Base-by-base conservation (phyloP, 35 echinoderm and acorn worm species). In the Apostichopus parvimensis region DNA sequence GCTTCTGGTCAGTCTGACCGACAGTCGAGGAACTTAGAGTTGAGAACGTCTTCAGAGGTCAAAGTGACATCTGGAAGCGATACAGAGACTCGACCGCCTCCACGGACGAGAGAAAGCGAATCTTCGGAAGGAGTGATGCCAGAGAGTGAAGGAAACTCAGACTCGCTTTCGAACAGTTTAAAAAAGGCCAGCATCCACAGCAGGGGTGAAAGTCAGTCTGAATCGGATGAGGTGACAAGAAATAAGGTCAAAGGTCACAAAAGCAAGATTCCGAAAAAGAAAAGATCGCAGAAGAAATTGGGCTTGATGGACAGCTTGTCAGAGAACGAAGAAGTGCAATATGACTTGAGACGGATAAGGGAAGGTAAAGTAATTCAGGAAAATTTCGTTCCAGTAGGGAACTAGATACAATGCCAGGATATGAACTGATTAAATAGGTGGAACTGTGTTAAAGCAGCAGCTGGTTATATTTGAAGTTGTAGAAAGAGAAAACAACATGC, bases 261-360 rank as follows among this genome's bases (percentile, higher is more conserved):
- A n/a, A 93, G 90, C 79, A 83, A 83, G 6, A 84, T 87, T 15
- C 87, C 80, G 25, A 91, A 83, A 53, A 95, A 77, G 65, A 91
- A 93, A 88, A 66, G 53, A 56, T 18, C 87, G 23, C 80, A 88
- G 57, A 79, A 82, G 55, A 66, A 80, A 57, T 73, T 57, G 17
- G 79, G 72, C 25, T 81, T 94, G 53, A 86, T 95, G 86, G 94
- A 95, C 68, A 98, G 94, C 81, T 89, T 95, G 64, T 95, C 96
- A 8, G 96, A 98, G 86, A 95, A 87, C 53, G 96, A 98, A 54
- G 92, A 98, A 70, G 90, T 79, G 57, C 92, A 93, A 87, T 68
- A 90, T 86, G 73, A 76, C 61, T 62, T 77, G 23, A 85, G 77
- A 75, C 92, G 68, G 85, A 56, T 72, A 79, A 24, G 54, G 75